Percentiles rank a stretch among this genome's conserved stretches.
phyloP scores from a whole-genome alignment of 1,140 invertebrate species.

The Rhyzopertha dominica region DNA sequence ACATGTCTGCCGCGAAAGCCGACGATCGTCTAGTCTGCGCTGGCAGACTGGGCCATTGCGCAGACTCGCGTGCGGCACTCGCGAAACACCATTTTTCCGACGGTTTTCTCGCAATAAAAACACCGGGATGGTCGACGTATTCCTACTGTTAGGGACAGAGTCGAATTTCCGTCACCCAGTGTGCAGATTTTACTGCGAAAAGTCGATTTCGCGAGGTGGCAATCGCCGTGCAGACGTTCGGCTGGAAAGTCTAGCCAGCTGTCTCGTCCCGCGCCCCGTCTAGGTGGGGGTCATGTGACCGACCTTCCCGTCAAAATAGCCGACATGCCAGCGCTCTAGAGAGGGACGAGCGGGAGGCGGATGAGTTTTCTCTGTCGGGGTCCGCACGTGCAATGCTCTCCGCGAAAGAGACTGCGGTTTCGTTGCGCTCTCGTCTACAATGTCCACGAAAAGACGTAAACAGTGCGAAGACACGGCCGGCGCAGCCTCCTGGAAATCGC shows the following conservation, averaged over 20 bases:
- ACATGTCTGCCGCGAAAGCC: conserved; percentile 29
- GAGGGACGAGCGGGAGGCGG: conserved; percentile 11
- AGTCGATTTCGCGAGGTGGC: conserved; percentile 17
- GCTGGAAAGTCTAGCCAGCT: conserved; percentile 36
- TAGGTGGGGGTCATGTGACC: conserved; percentile 50
- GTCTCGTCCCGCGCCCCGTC: conserved; percentile 22
- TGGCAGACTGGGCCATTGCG: conserved; percentile 14
- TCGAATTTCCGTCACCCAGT: too few species aligned
- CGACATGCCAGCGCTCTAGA: conserved; percentile 48
- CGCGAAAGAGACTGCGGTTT: too few species aligned
- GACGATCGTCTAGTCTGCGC: conserved; percentile 13
- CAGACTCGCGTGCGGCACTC: conserved; percentile 1
- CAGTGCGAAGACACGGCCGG: too few species aligned
- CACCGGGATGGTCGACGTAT: too few species aligned
- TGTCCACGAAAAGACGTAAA: too few species aligned
- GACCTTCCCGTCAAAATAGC: conserved; percentile 74
- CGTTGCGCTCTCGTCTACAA: too few species aligned
- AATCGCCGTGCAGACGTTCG: conserved; percentile 19
- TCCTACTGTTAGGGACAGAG: too few species aligned
- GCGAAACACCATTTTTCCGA: neutral
- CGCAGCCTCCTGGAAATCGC: too few species aligned
- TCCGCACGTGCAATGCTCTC: conserved; percentile 27
- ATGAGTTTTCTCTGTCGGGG: conserved; percentile 13
- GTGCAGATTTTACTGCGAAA: too few species aligned
- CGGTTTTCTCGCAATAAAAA: neutral